phyloP scores from a whole-genome alignment of 2,888 invertebrate species.

The Drosophila nr. medialis region DNA sequence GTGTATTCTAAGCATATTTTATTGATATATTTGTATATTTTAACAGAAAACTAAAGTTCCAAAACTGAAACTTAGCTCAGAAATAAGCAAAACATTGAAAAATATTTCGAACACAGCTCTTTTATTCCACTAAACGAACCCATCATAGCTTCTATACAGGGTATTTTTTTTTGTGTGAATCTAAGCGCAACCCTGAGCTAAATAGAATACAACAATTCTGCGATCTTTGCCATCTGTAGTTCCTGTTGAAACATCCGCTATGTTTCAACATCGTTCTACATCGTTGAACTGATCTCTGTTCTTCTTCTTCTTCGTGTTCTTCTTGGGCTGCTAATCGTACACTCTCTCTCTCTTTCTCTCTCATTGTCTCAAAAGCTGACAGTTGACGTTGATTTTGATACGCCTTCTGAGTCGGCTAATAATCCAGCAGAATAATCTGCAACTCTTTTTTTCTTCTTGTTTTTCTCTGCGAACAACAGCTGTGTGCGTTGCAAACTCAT shows the following conservation, averaged over 20 bases:
- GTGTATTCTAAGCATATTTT: neutral
- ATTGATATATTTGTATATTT: neutral
- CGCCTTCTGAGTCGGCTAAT: constrained; percentile 74
- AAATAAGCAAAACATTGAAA: neutral
- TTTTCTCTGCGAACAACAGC: constrained; percentile 48
- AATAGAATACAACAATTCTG: constrained; percentile 13
- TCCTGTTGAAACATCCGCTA: constrained; percentile 41
- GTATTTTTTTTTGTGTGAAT: neutral
- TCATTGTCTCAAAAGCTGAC: constrained; percentile 11
- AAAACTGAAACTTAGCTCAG: neutral
- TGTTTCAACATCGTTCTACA: constrained; percentile 40
- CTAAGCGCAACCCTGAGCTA: constrained; percentile 1
- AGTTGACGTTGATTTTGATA: constrained; percentile 49
- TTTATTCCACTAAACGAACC: neutral
- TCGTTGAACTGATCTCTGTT: constrained; percentile 41
- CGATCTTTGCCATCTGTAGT: constrained; percentile 31
- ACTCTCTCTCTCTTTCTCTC: neutral
- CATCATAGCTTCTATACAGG: neutral
- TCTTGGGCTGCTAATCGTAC: constrained; percentile 32
- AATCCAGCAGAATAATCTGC: constrained; percentile 57
- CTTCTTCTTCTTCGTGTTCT: neutral
- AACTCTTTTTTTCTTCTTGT: constrained; percentile 49
- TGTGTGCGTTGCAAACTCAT: constrained; percentile 58
- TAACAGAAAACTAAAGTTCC: neutral
- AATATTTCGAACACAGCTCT: neutral